Conservation (phyloP, 1,140 invertebrate genomes). For the Dendrolimus kikuchii region DNA sequence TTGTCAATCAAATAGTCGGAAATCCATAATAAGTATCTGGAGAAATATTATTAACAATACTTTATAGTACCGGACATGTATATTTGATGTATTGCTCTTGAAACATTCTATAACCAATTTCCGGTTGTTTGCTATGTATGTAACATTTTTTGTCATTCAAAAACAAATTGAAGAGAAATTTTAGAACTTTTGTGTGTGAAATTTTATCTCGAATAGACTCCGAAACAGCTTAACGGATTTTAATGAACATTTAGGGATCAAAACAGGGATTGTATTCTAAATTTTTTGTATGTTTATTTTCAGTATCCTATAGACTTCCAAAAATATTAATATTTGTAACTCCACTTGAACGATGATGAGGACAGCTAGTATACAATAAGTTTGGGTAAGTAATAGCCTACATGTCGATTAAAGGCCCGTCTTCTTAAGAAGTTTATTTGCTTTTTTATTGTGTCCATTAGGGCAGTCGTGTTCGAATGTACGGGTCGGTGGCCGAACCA, state of each 20-base stretch:
- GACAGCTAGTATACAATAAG: too few species aligned
- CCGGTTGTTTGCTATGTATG: background rate
- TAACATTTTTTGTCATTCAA: background rate
- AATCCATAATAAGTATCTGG: constrained; percentile 45
- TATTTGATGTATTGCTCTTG: background rate
- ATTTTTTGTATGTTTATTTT: too few species aligned
- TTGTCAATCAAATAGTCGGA: constrained; percentile 53
- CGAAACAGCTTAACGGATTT: too few species aligned
- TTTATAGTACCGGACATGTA: background rate
- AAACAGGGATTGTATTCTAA: too few species aligned
- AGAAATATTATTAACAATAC: constrained; percentile 13
- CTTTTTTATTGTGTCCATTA: constrained; percentile 48
- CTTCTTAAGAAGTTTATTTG: constrained; percentile 47
- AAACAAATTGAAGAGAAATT: too few species aligned
- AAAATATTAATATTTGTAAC: too few species aligned
- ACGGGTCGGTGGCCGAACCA: constrained; percentile 49
- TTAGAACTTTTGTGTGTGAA: too few species aligned
- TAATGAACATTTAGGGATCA: too few species aligned
- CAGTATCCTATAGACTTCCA: too few species aligned
- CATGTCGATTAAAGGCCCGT: constrained; percentile 9
- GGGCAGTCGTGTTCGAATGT: constrained; percentile 4
- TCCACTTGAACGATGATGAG: too few species aligned
- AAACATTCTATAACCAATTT: background rate
- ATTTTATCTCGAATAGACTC: too few species aligned
- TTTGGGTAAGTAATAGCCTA: too few species aligned